phyloP scores from a whole-genome alignment of 2,888 invertebrate genomes.

The Pyrrhia umbra region DNA sequence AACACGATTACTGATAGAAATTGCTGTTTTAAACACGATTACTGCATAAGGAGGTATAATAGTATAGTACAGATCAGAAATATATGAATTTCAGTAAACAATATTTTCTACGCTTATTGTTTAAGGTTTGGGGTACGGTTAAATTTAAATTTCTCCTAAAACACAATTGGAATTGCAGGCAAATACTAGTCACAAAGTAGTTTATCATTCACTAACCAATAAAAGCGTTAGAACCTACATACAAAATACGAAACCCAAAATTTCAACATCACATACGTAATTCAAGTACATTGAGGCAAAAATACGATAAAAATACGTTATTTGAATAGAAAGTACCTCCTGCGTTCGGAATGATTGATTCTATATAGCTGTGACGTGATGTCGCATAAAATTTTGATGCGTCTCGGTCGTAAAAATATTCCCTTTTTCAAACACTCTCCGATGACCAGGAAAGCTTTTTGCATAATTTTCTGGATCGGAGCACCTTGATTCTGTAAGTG shows the following conservation, averaged over 20 bases:
- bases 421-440: constrained; percentile 62
- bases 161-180: too few species aligned
- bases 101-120: too few species aligned
- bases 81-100: too few species aligned
- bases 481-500: constrained; percentile 80
- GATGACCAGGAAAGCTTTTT: constrained; percentile 81
- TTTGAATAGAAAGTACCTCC: constrained; percentile 78
- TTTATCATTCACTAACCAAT: neutral
- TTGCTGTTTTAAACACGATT: too few species aligned
- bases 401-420: constrained; percentile 73
- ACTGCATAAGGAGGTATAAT: too few species aligned
- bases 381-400: constrained; percentile 72
- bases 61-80: too few species aligned
- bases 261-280: constrained; percentile 59
- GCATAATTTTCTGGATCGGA: constrained; percentile 82
- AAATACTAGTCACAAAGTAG: too few species aligned
- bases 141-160: too few species aligned
- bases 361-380: constrained; percentile 68
- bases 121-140: too few species aligned
- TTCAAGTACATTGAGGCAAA: constrained; percentile 54
- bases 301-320: constrained; percentile 72
- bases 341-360: constrained; percentile 74
- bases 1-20: too few species aligned
- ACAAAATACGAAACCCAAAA: constrained; percentile 24
- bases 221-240: neutral